phyloP scores from a whole-genome alignment of 2,888 invertebrate genomes.

The Pseudoips prasinana region DNA sequence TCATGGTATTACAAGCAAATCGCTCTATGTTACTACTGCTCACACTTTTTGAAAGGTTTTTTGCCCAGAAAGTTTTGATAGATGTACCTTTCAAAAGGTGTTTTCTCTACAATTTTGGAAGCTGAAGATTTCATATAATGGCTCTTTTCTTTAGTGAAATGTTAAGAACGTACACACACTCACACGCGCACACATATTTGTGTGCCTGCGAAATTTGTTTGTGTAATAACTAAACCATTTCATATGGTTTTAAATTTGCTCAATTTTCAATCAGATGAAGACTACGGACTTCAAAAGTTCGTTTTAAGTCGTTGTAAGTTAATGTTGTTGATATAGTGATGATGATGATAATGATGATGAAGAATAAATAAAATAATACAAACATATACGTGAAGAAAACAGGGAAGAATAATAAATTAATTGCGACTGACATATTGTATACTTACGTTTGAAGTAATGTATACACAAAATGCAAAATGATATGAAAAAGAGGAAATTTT shows the following conservation, averaged over 20 bases:
- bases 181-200: conserved; percentile 65
- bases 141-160: conserved; percentile 40
- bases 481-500: too few species aligned
- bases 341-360: not conserved
- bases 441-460: too few species aligned
- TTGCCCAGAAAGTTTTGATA: not conserved
- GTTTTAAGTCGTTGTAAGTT: not conserved
- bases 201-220: conserved; percentile 58
- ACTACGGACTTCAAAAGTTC: conserved; percentile 1
- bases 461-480: too few species aligned
- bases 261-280: conserved; percentile 2
- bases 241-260: conserved; percentile 25
- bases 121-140: conserved; percentile 31
- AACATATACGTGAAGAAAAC: too few species aligned
- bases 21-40: conserved; percentile 39
- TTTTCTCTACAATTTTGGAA: conserved; percentile 26
- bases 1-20: conserved; percentile 38
- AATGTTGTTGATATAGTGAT: conserved; percentile 5
- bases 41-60: conserved; percentile 30
- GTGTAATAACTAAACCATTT: conserved; percentile 27
- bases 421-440: too few species aligned
- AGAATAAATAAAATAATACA: not conserved
- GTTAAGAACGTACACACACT: conserved; percentile 73
- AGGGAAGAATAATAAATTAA: too few species aligned
- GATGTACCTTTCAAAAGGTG: conserved; percentile 29